phyloP scores from a whole-genome alignment of 2,797 vertebrate species.

The Synanceia verrucosa region DNA sequence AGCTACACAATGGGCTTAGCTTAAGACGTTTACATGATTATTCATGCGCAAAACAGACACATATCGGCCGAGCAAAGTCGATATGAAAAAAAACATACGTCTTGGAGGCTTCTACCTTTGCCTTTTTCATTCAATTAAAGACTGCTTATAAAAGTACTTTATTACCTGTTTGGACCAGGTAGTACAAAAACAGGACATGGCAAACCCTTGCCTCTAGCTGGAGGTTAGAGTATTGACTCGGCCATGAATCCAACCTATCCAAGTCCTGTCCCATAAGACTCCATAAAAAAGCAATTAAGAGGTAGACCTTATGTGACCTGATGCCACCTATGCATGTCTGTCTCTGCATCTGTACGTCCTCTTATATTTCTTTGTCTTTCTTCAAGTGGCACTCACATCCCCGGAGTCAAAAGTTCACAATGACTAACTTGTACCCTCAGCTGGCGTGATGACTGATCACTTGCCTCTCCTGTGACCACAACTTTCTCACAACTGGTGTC shows the following conservation, averaged over 20 bases:
- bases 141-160: conserved; percentile 73
- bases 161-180: conserved; percentile 68
- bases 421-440: conserved; percentile 38
- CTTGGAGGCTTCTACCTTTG: conserved; percentile 69
- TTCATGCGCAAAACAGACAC: conserved; percentile 38
- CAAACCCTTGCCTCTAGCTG: conserved; percentile 50
- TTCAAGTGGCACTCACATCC: conserved; percentile 32
- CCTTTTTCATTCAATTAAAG: conserved; percentile 70
- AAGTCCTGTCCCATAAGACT: conserved; percentile 56
- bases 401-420: conserved; percentile 31
- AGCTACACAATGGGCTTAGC: conserved; percentile 42
- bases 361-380: conserved; percentile 33
- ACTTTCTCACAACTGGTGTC: conserved; percentile 45
- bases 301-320: conserved; percentile 30
- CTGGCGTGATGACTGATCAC: conserved; percentile 43
- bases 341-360: conserved; percentile 8
- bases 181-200: conserved; percentile 56
- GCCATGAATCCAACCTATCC: conserved; percentile 41
- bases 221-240: conserved; percentile 57
- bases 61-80: conserved; percentile 31
- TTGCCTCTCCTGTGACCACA: conserved; percentile 44
- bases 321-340: neutral
- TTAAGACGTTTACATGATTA: conserved; percentile 41
- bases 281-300: conserved; percentile 69
- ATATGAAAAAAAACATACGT: conserved; percentile 52